Percentiles rank a stretch among this genome's conserved stretches.
These are phyloP conservation scores for Philypnodon macrostomus DNA, from an alignment of 2,797 vertebrate species.

Conservation along the genomic window DNA sequence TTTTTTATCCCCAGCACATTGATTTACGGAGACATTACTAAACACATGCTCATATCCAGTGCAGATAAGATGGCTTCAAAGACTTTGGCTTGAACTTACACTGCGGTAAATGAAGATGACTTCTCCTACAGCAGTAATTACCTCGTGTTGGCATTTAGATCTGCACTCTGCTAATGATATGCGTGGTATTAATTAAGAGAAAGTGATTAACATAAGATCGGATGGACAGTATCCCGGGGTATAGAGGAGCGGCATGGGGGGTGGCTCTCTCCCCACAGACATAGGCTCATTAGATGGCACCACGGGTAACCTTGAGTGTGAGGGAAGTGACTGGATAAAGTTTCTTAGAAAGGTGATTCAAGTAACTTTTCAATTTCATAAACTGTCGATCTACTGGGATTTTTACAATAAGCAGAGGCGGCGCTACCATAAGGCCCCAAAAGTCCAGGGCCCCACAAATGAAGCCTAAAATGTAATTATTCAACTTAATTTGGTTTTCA, in stretches of 20 bases:
- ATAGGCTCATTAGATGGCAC: constrained; percentile 64
- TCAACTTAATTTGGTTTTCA: too few species aligned
- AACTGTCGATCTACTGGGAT: too few species aligned
- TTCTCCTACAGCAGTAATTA: constrained; percentile 73
- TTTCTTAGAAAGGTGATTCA: constrained; percentile 7
- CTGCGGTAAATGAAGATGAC: constrained; percentile 46
- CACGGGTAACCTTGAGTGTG: constrained; percentile 67
- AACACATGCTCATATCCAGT: constrained; percentile 25
- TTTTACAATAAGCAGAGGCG: too few species aligned
- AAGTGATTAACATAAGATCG: constrained; percentile 79
- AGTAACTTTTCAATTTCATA: neutral
- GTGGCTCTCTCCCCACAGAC: constrained; percentile 57
- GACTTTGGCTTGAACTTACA: constrained; percentile 61
- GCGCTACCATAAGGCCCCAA: too few species aligned
- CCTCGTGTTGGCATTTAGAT: constrained; percentile 72
- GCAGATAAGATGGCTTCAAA: constrained; percentile 49
- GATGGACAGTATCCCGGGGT: constrained; percentile 71
- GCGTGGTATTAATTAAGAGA: constrained; percentile 79
- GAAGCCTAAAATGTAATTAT: too few species aligned
- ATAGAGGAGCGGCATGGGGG: constrained; percentile 50
- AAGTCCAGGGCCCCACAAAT: too few species aligned
- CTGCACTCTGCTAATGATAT: constrained; percentile 79
- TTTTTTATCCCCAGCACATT: too few species aligned
- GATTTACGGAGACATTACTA: too few species aligned
- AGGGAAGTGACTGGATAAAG: constrained; percentile 36